Evolutionary conservation across 2,888 invertebrate species (phyloP).

Genomic region (Orchestes rusci): DNA sequence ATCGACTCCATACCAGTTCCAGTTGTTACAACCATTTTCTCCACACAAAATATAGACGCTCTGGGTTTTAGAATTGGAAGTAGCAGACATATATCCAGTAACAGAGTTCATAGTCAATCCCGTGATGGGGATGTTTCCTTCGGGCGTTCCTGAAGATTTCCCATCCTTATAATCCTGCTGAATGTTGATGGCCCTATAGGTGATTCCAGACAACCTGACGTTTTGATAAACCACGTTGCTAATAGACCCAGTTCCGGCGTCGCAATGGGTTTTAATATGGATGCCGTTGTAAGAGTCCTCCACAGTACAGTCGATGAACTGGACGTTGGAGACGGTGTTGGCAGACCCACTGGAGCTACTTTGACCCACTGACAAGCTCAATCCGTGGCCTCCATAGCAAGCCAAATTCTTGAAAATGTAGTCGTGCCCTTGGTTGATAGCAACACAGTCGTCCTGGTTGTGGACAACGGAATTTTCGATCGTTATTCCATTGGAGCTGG

Average conservation of each 20-base stretch:
- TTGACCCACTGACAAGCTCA: constrained; percentile 24
- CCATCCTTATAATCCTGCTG: constrained; percentile 27
- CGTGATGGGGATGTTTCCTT: constrained; percentile 25
- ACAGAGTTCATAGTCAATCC: constrained; percentile 18
- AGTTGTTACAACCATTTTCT: constrained; percentile 21
- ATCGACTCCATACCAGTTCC: constrained; percentile 24
- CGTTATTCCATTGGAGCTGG: constrained; percentile 9
- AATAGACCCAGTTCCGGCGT: constrained; percentile 21
- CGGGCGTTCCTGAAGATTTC: constrained; percentile 16
- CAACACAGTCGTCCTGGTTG: constrained; percentile 27
- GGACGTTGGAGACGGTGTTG: constrained; percentile 22
- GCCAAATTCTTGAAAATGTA: constrained; percentile 14
- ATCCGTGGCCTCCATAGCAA: constrained; percentile 26
- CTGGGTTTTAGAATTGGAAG: constrained; percentile 9
- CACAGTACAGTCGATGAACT: constrained; percentile 19
- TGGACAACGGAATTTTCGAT: constrained; percentile 20
- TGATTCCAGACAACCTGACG: constrained; percentile 23
- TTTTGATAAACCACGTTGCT: constrained; percentile 21
- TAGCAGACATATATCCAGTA: constrained; percentile 11
- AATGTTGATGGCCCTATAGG: constrained; percentile 25
- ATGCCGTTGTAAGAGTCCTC: constrained; percentile 25
- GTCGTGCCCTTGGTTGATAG: constrained; percentile 23
- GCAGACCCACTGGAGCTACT: constrained; percentile 8
- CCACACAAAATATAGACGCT: constrained; percentile 25
- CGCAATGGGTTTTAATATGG: constrained; percentile 26